A percentile compares a stretch with the other conserved stretches of the same genome.
Evolutionary conservation across 2,888 invertebrate genomes (phyloP).

Genomic region (Sipunculus nudus): DNA sequence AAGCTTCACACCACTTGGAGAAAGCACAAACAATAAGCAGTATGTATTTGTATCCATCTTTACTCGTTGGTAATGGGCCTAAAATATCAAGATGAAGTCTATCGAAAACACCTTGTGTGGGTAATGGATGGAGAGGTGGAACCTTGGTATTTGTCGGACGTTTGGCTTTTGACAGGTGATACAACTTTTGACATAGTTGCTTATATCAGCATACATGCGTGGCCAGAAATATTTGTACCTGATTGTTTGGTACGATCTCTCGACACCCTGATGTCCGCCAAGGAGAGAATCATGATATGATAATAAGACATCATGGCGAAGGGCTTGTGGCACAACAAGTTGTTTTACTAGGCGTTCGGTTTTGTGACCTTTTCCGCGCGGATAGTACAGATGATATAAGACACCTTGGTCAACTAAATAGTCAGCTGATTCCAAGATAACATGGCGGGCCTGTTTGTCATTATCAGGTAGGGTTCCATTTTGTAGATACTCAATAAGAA

Average conservation of each 20-base stretch:
- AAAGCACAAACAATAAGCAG: constrained; percentile 31
- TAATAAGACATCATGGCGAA: constrained; percentile 26
- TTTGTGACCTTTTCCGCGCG: too few species aligned
- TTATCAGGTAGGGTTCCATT: too few species aligned
- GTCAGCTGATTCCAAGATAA: too few species aligned
- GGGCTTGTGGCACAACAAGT: constrained; percentile 15
- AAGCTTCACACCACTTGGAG: constrained; percentile 34
- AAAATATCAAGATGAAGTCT: constrained; percentile 38
- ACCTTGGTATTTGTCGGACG: constrained; percentile 11
- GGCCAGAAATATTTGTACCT: constrained; percentile 38
- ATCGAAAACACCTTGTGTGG: constrained; percentile 16
- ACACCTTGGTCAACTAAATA: too few species aligned
- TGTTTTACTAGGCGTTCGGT: too few species aligned
- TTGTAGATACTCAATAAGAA: too few species aligned
- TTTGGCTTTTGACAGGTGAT: constrained; percentile 31
- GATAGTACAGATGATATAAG: too few species aligned
- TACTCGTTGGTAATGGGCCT: constrained; percentile 21
- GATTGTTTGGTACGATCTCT: constrained; percentile 33
- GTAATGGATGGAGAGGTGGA: constrained; percentile 30
- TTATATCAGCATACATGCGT: constrained; percentile 32
- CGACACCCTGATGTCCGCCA: constrained; percentile 36
- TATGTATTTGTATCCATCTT: constrained; percentile 29
- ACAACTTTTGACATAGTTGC: constrained; percentile 28
- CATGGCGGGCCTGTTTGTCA: too few species aligned
- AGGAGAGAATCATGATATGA: constrained; percentile 30